Conservation (phyloP, 2,797 vertebrate species). For the Pagetopsis macropterus region DNA sequence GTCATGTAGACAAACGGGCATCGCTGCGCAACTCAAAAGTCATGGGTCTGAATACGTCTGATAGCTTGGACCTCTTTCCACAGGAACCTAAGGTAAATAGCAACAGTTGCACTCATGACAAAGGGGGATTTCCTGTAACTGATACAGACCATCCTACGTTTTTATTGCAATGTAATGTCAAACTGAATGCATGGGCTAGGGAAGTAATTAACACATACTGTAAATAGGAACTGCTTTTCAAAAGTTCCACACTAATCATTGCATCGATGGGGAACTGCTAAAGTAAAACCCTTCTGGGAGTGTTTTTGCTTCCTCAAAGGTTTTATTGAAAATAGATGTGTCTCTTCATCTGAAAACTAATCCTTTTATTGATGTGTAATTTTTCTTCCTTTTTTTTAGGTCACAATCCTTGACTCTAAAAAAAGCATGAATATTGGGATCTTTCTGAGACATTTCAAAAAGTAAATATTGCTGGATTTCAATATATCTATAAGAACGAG, state of each 20-base stretch:
- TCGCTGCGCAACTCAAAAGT: constrained; percentile 37
- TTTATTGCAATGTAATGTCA: background rate
- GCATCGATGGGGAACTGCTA: constrained; percentile 42
- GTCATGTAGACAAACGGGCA: constrained; percentile 72
- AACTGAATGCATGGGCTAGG: constrained; percentile 3
- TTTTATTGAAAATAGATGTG: background rate
- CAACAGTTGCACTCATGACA: background rate
- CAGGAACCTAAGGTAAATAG: constrained; percentile 67
- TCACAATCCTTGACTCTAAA: constrained; percentile 86
- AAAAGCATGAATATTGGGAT: constrained; percentile 88
- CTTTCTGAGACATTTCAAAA: constrained; percentile 88
- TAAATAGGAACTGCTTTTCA: constrained; percentile 45
- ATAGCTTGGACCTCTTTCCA: constrained; percentile 51
- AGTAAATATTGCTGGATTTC: constrained; percentile 68
- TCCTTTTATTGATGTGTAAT: background rate
- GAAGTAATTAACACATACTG: constrained; percentile 38
- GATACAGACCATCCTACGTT: background rate
- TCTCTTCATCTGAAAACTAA: background rate
- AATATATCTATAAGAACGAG: background rate
- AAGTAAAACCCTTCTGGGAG: background rate
- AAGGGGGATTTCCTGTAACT: constrained; percentile 1
- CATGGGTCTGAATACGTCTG: constrained; percentile 46
- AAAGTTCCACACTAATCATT: constrained; percentile 20
- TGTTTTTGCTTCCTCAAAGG: constrained; percentile 41
- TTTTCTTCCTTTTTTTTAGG: constrained; percentile 63